A percentile compares a stretch with the other conserved stretches of the same genome.
Evolutionary conservation across 2,113 vertebrate genomes (phyloP).

Genomic region (Melanotaenia duboulayi): DNA sequence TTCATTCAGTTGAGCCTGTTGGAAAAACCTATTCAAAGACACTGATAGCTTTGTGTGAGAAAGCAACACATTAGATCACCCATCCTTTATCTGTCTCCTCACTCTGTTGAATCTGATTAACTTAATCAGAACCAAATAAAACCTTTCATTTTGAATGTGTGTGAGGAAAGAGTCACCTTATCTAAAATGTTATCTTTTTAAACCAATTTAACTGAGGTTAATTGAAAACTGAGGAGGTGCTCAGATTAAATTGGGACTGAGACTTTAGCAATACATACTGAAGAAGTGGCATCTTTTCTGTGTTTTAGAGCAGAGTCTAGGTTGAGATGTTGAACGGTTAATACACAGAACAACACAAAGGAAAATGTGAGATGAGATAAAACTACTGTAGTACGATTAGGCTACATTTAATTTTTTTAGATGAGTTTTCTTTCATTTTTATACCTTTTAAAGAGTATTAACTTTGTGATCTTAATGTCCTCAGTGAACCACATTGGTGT

Average conservation of each 20-base stretch:
- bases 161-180: conserved; percentile 19
- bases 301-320: conserved; percentile 27
- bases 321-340: not conserved
- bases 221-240: conserved; percentile 20
- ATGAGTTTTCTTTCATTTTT: not conserved
- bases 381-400: not conserved
- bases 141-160: conserved; percentile 25
- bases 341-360: not conserved
- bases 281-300: not conserved
- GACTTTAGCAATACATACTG: conserved; percentile 15
- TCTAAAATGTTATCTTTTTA: conserved; percentile 35
- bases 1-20: conserved; percentile 70
- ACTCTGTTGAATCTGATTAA: conserved; percentile 69
- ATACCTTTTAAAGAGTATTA: not conserved
- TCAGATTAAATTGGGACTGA: conserved; percentile 25
- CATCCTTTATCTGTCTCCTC: conserved; percentile 70
- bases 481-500: not conserved
- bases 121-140: conserved; percentile 59
- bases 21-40: conserved; percentile 68
- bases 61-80: conserved; percentile 70
- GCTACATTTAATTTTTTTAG: conserved; percentile 4
- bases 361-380: no score
- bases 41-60: conserved; percentile 71
- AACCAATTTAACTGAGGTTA: conserved; percentile 21
- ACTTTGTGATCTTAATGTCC: not conserved